Base-by-base conservation (phyloP, 2,113 vertebrate species). In the Pungitius pungitius region DNA sequence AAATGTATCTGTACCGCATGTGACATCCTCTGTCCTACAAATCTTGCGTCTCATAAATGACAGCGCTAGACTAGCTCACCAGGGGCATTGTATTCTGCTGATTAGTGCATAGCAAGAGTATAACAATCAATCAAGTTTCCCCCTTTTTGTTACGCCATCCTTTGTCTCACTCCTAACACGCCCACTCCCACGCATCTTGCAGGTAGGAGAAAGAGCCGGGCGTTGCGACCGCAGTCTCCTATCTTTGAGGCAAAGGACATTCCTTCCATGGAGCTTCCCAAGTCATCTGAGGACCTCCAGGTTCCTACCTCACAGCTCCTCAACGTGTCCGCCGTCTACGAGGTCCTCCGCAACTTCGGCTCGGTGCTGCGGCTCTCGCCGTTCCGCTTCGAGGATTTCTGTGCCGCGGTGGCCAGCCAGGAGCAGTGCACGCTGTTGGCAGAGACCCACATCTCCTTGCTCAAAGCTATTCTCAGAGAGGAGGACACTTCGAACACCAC, bases 401-500 rank as follows among this genome's bases (percentile, higher is more conserved):
- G 96, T 47, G 96, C 97, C 0, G 96, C 98, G 30, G 86, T 99
- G 86, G 95, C 96, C 75, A 96, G 97, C 88, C 96, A 96, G 86
- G 98, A 99, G 90, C 97, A 99, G 91, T 99, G 98, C 90, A 98
- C 96, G 0, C 93, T 99, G 82, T 95, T 99, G 94, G 97, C 98
- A 6, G 98, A 99, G 93, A 99, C 96, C 76, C 98, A 99, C 67
- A 94, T 97, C 65, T 93, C 96, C 33, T 94, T 99, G 87, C 92
- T 99, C 84, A 99, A 99, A 92, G 97, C 98, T 56, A 98, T 99
- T 92, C 94, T 99, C 85, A 94, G 98, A 49, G 98, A 99, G 89
- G 98, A 99, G 92, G 98, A 99, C 92, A 98, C 96, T 45, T 99
- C 97, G 78, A 99, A 99, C 93, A 99, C 98, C 91, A 99, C 96